Evolutionary conservation across 2,797 vertebrate genomes (phyloP).

Genomic region (Spinus olivaceus): DNA sequence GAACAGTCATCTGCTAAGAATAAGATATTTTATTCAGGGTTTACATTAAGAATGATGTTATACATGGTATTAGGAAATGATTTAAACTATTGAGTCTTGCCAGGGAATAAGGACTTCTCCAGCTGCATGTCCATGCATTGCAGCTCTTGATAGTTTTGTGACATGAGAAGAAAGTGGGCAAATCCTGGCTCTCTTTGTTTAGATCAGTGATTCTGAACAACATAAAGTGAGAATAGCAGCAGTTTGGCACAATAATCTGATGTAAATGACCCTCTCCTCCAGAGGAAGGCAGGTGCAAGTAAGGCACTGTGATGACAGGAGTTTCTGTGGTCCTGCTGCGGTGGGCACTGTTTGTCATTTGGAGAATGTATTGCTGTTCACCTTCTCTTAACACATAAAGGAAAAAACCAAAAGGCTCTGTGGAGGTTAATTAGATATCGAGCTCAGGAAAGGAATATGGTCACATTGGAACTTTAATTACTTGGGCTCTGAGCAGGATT

Average conservation of each 20-base stretch:
- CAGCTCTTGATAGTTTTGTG: background rate
- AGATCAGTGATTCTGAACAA: background rate
- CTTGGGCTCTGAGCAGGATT: background rate
- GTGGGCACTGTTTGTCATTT: background rate
- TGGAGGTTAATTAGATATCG: background rate
- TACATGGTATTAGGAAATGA: background rate
- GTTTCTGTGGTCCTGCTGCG: background rate
- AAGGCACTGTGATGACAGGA: background rate
- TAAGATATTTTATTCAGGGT: background rate
- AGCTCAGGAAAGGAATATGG: background rate
- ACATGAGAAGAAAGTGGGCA: background rate
- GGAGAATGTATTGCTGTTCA: background rate
- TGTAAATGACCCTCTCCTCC: background rate
- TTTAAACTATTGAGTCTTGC: background rate
- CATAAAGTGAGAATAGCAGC: background rate
- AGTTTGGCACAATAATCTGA: background rate
- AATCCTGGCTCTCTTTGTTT: background rate
- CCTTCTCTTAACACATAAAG: background rate
- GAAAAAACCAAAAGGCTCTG: background rate
- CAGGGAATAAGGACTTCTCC: background rate
- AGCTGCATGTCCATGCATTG: fast-evolving
- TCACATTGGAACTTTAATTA: background rate
- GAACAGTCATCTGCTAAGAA: background rate
- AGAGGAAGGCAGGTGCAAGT: background rate
- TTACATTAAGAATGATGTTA: background rate